Conservation (phyloP, 2,797 vertebrate genomes). For the Pseudopleuronectes americanus region DNA sequence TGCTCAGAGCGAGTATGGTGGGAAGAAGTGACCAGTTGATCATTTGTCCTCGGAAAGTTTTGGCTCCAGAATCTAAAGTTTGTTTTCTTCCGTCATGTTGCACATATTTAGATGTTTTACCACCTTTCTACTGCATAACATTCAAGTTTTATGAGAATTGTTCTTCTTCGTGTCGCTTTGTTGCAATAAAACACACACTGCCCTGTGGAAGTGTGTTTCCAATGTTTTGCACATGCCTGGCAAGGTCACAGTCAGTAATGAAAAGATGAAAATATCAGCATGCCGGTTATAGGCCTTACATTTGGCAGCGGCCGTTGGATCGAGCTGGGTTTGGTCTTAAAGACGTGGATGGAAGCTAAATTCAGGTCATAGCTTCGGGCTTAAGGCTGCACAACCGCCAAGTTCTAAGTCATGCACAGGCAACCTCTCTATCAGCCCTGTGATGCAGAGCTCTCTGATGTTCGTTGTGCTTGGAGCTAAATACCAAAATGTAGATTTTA, state of each 20-base stretch:
- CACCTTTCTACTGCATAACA: too few relatives aligned
- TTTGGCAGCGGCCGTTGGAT: background rate
- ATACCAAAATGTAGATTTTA: too few relatives aligned
- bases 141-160: too few relatives aligned
- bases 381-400: background rate
- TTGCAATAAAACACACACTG: background rate
- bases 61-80: background rate
- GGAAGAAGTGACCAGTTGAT: slow-evolving; percentile 3
- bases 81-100: background rate
- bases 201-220: background rate
- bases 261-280: background rate
- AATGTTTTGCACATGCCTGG: slow-evolving; percentile 4
- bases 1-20: background rate
- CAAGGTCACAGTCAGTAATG: background rate
- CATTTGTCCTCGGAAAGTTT: slow-evolving; percentile 21
- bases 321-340: background rate
- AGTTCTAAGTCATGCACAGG: too few relatives aligned
- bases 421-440: too few relatives aligned
- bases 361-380: background rate
- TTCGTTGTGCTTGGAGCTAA: too few relatives aligned
- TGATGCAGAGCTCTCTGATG: too few relatives aligned
- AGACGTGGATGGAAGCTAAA: background rate
- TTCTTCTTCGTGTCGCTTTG: background rate
- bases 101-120: too few relatives aligned
- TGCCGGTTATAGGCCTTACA: background rate